Percentiles rank a stretch among this genome's conserved stretches.
These are phyloP conservation scores for Charanyca ferruginea DNA, from an alignment of 2,888 invertebrate species.

Conservation along the genomic window DNA sequence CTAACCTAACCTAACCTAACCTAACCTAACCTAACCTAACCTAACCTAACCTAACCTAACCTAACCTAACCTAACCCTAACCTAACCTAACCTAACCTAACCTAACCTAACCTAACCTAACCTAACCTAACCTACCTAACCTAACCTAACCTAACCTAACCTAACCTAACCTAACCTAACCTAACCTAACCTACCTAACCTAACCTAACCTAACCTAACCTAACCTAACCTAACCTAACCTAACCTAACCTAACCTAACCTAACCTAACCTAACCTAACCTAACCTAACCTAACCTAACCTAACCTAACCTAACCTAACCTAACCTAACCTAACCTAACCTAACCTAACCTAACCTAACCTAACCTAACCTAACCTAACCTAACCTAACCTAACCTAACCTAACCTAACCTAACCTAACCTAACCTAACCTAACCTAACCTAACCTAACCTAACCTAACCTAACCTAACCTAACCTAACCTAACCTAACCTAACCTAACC, in stretches of 20 bases:
- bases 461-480: slow-evolving; percentile 25
- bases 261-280: slow-evolving; percentile 49
- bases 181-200: slow-evolving; percentile 32
- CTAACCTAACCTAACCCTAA: slow-evolving; percentile 43
- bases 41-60: slow-evolving; percentile 42
- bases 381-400: slow-evolving; percentile 27
- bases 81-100: slow-evolving; percentile 42
- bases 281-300: slow-evolving; percentile 37
- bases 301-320: too few relatives aligned
- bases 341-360: slow-evolving; percentile 40
- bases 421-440: slow-evolving; percentile 41
- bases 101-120: slow-evolving; percentile 35
- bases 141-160: slow-evolving; percentile 8
- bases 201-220: slow-evolving; percentile 24
- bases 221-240: slow-evolving; percentile 47
- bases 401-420: slow-evolving; percentile 38
- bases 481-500: slow-evolving; percentile 45
- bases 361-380: slow-evolving; percentile 23
- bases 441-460: slow-evolving; percentile 33
- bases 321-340: slow-evolving; percentile 46
- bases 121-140: slow-evolving; percentile 29
- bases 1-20: slow-evolving; percentile 45
- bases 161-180: slow-evolving; percentile 36
- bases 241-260: slow-evolving; percentile 52
- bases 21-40: slow-evolving; percentile 46